These are phyloP conservation scores for Eira barbara DNA, from an alignment of 2,113 vertebrate species.

Conservation along the genomic window DNA sequence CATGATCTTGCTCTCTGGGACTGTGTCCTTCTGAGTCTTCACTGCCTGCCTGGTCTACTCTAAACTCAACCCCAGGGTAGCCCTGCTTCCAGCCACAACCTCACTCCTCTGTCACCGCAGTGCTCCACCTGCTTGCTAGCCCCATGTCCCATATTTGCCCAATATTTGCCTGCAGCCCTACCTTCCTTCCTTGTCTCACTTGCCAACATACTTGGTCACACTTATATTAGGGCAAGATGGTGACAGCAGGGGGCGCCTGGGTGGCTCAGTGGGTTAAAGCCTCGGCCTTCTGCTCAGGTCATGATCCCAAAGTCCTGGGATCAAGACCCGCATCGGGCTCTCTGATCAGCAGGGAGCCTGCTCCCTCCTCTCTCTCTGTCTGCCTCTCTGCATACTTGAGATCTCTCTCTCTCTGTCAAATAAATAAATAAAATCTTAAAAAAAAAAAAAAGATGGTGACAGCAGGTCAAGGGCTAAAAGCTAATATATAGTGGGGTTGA, in stretches of 20 bases:
- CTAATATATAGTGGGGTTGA: neutral
- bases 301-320: too few species aligned
- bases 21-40: neutral
- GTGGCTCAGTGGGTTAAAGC: too few species aligned
- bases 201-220: neutral
- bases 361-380: too few species aligned
- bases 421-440: too few species aligned
- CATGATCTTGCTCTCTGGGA: neutral
- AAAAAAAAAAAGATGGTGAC: neutral
- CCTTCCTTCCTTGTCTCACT: neutral
- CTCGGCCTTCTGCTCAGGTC: too few species aligned
- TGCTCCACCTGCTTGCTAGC: accelerated
- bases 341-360: too few species aligned
- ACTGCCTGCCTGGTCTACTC: neutral
- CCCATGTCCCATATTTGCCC: too few species aligned
- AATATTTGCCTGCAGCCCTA: neutral
- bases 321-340: too few species aligned
- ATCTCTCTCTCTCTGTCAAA: too few species aligned
- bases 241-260: too few species aligned
- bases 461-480: neutral
- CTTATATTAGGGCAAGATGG: neutral
- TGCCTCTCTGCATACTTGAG: too few species aligned
- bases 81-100: neutral
- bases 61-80: neutral
- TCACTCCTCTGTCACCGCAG: neutral